Conservation (phyloP, 1,140 invertebrate genomes). For the Contarinia nasturtii region DNA sequence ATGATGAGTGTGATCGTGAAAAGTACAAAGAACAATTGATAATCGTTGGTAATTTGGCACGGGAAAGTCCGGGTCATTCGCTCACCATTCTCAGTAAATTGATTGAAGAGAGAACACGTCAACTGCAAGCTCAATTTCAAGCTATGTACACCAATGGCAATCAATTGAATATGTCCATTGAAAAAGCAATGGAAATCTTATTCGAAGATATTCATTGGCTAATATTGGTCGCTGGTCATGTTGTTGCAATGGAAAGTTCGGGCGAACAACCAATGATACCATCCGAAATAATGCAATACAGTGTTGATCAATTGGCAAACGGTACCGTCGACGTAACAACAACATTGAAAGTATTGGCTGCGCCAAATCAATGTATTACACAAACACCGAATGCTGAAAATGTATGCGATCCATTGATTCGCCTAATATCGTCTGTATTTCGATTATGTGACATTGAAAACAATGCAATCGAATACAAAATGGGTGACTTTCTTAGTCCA, state of each 20-base stretch:
- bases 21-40: constrained; percentile 49
- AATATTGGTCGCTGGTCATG: constrained; percentile 46
- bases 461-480: constrained; percentile 30
- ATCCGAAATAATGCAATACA: constrained; percentile 28
- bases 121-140: constrained; percentile 33
- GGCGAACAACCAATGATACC: constrained; percentile 53
- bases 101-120: constrained; percentile 6
- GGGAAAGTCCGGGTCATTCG: constrained; percentile 29
- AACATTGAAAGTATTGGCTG: constrained; percentile 28
- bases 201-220: constrained; percentile 69
- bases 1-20: constrained; percentile 43
- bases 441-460: constrained; percentile 47
- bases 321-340: constrained; percentile 24
- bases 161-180: constrained; percentile 24
- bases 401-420: constrained; percentile 37
- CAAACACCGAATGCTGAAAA: constrained; percentile 11
- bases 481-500: constrained; percentile 38
- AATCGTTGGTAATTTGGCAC: constrained; percentile 34
- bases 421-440: constrained; percentile 43
- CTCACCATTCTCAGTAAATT: constrained; percentile 28
- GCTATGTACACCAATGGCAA: constrained; percentile 26
- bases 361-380: constrained; percentile 14
- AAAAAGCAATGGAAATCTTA: constrained; percentile 25
- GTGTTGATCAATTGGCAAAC: constrained; percentile 18
- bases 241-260: constrained; percentile 42